Conservation (phyloP, 2,888 invertebrate species). For the Phoenoteleia sp. region DNA sequence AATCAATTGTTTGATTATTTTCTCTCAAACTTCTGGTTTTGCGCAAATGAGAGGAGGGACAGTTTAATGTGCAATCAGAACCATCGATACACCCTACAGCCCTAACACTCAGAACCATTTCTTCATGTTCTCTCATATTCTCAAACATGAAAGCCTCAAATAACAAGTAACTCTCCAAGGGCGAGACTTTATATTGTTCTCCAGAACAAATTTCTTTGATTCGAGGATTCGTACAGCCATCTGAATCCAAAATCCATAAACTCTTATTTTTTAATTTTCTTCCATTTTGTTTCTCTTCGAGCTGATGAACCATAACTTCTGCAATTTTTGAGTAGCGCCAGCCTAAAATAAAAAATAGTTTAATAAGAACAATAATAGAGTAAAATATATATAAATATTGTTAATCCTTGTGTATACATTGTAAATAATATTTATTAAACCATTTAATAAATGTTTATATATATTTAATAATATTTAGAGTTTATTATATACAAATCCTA, state of each 20-base stretch:
- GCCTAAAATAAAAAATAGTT: conserved; percentile 80
- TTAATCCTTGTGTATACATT: no score
- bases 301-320: conserved; percentile 86
- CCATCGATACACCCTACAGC: conserved; percentile 88
- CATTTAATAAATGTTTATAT: no score
- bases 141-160: conserved; percentile 89
- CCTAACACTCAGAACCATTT: conserved; percentile 88
- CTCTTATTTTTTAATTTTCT: conserved; percentile 78
- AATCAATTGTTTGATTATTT: conserved; percentile 77
- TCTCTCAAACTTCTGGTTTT: conserved; percentile 68
- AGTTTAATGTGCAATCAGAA: conserved; percentile 86
- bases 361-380: no score
- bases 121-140: conserved; percentile 88
- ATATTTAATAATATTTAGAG: no score
- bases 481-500: no score
- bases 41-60: conserved; percentile 77
- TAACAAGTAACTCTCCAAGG: conserved; percentile 80
- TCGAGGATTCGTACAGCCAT: conserved; percentile 80
- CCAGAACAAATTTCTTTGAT: conserved; percentile 78
- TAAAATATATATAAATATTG: no score
- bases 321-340: conserved; percentile 88
- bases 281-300: conserved; percentile 76
- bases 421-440: no score
- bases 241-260: conserved; percentile 80
- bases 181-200: conserved; percentile 81